These are phyloP conservation scores for Arothron firmamentum DNA, from an alignment of 2,113 vertebrate genomes.

Conservation along the genomic window DNA sequence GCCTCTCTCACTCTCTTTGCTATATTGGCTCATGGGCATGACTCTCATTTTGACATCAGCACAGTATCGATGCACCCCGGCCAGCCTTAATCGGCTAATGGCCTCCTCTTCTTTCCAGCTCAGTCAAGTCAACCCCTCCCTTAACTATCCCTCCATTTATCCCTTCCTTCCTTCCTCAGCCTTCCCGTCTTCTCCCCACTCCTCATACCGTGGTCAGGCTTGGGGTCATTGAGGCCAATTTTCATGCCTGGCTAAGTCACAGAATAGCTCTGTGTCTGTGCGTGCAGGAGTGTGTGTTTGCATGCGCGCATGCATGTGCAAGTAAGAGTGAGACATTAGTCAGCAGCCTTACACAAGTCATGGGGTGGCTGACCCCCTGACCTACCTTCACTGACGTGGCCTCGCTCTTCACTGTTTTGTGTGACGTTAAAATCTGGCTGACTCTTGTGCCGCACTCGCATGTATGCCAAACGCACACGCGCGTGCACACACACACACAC, in stretches of 20 bases:
- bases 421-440: constrained; percentile 46
- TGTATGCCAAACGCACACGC: too few species aligned
- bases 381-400: constrained; percentile 55
- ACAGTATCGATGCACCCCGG: constrained; percentile 72
- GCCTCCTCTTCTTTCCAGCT: constrained; percentile 66
- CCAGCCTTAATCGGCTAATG: constrained; percentile 79
- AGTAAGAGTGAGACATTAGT: constrained; percentile 47
- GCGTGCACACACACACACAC: too few species aligned
- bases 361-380: constrained; percentile 64
- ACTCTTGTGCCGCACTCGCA: constrained; percentile 10
- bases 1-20: constrained; percentile 55
- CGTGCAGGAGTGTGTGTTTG: constrained; percentile 14
- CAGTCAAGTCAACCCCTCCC: constrained; percentile 62
- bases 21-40: constrained; percentile 66
- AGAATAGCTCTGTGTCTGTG: constrained; percentile 60
- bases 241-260: constrained; percentile 74
- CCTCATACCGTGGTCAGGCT: constrained; percentile 51
- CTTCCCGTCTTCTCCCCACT: constrained; percentile 43
- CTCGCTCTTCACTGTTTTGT: constrained; percentile 34
- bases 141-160: constrained; percentile 50
- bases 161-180: constrained; percentile 35
- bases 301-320: neutral
- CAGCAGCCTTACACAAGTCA: constrained; percentile 71
- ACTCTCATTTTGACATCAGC: constrained; percentile 69
- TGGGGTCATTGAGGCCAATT: constrained; percentile 70